phyloP scores from a whole-genome alignment of 2,113 vertebrate genomes.

The Oxyruncus cristatus region DNA sequence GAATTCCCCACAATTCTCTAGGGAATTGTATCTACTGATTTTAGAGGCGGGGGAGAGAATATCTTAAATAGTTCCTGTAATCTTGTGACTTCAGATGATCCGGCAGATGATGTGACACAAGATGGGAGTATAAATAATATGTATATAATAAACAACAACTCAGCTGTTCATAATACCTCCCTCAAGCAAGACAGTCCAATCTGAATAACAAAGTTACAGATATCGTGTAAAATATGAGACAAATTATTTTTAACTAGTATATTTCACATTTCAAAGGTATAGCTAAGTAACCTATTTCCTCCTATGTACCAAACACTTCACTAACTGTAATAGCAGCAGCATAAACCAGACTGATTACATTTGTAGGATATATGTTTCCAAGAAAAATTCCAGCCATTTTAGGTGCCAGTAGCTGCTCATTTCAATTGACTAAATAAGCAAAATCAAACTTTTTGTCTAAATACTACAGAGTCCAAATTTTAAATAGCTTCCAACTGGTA shows the following conservation, averaged over 20 bases:
- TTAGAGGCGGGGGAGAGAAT: neutral
- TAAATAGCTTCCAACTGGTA: neutral
- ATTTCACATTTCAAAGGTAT: neutral
- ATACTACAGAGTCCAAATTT: neutral
- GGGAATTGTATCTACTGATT: neutral
- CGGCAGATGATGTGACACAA: neutral
- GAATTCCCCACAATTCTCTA: neutral
- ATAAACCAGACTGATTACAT: neutral
- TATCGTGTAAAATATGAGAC: neutral
- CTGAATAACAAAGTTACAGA: neutral
- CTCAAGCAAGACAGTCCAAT: neutral
- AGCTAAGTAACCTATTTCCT: neutral
- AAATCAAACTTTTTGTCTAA: neutral
- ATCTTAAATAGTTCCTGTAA: neutral
- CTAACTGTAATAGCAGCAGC: neutral
- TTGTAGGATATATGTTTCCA: neutral
- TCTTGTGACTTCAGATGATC: neutral
- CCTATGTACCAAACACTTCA: neutral
- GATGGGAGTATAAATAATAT: neutral
- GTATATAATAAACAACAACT: neutral
- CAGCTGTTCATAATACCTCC: neutral
- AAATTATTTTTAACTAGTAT: slow-evolving; percentile 5
- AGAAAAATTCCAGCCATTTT: neutral
- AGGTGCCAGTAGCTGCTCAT: neutral
- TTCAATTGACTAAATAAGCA: neutral